A percentile compares a stretch with the other conserved stretches of the same genome.
Evolutionary conservation across 2,113 vertebrate species (phyloP).

Genomic region (Petromus typicus): DNA sequence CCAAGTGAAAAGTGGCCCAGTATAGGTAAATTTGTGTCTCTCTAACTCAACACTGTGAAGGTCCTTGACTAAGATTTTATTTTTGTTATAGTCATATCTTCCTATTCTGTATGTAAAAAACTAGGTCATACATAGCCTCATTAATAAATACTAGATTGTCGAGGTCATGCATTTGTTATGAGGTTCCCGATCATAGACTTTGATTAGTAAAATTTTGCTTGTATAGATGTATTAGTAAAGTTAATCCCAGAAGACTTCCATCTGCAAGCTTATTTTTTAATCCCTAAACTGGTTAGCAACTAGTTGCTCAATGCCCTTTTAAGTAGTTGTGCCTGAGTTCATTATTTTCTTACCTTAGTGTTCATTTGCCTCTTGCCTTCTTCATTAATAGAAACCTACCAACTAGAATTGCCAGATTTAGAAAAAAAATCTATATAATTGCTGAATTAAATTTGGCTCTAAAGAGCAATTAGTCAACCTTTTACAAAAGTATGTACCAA

Average conservation of each 20-base stretch:
- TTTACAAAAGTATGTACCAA: background rate
- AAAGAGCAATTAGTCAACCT: background rate
- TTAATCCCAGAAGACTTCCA: background rate
- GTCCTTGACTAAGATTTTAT: background rate
- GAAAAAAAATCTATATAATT: background rate
- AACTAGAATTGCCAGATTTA: background rate
- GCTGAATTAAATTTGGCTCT: conserved; percentile 32
- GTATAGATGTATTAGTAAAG: background rate
- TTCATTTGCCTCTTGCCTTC: background rate
- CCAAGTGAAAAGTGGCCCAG: background rate
- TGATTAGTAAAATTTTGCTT: conserved; percentile 8
- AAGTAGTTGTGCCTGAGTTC: background rate
- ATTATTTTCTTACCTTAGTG: background rate
- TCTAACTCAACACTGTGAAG: background rate
- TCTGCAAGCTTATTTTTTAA: background rate
- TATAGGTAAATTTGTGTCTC: background rate
- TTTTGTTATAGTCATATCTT: background rate
- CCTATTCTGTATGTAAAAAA: background rate
- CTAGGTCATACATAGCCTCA: background rate
- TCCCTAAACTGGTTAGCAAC: background rate
- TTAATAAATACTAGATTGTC: background rate
- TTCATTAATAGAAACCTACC: background rate
- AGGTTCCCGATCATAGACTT: background rate
- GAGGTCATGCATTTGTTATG: background rate
- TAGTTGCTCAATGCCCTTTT: background rate